These are phyloP conservation scores for Xylophagus ater DNA, from an alignment of 2,888 invertebrate species.

Conservation along the genomic window DNA sequence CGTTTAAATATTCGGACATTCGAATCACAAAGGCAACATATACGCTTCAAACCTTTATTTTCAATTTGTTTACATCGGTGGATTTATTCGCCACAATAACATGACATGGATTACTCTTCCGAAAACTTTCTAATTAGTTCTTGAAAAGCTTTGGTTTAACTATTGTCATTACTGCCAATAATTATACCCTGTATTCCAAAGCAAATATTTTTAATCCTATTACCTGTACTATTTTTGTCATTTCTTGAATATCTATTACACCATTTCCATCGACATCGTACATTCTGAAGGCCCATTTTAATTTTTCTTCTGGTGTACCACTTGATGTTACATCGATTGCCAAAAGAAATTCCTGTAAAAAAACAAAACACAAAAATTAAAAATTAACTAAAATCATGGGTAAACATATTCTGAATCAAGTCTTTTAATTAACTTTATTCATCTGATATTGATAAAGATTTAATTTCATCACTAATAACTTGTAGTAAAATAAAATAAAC, in stretches of 20 bases:
- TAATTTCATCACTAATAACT: no score
- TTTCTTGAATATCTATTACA: slow-evolving; percentile 95
- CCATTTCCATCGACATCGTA: slow-evolving; percentile 98
- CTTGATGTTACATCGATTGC: slow-evolving; percentile 97
- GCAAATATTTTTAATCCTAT: no score
- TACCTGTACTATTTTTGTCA: slow-evolving; percentile 99
- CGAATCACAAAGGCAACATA: no score
- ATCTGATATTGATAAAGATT: neutral
- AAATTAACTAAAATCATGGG: neutral
- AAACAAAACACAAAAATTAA: slow-evolving; percentile 20
- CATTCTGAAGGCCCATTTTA: slow-evolving; percentile 99
- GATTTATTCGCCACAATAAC: no score
- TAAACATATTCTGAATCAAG: neutral
- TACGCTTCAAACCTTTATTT: no score
- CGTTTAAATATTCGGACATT: no score
- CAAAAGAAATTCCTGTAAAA: slow-evolving; percentile 84
- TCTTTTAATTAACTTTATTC: neutral
- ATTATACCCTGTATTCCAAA: no score
- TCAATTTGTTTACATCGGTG: no score
- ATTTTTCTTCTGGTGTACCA: slow-evolving; percentile 93
- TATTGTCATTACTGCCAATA: no score
- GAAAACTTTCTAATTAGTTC: no score
- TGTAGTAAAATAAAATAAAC: slow-evolving; percentile 1
- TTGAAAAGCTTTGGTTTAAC: no score
- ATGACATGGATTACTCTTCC: no score